Percentiles rank a stretch among this genome's conserved stretches.
Conservation (phyloP, 2,888 invertebrate species). For the Venusia cambrica region DNA sequence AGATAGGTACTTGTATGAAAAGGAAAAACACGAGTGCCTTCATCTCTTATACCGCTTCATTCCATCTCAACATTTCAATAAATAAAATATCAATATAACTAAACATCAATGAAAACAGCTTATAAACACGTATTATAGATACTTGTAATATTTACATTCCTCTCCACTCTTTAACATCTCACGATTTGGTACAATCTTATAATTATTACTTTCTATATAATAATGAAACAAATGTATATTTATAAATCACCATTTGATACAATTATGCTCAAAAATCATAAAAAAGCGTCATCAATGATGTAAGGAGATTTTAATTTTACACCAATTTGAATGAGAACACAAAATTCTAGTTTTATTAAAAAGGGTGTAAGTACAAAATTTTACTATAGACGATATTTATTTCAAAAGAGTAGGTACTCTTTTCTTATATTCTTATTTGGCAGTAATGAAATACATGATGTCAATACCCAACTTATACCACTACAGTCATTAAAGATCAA, state of each 20-base stretch:
- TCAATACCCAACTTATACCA: constrained; percentile 59
- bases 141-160: constrained; percentile 69
- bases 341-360: constrained; percentile 32
- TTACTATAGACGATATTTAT: constrained; percentile 53
- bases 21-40: constrained; percentile 18
- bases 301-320: constrained; percentile 11
- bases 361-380: constrained; percentile 68
- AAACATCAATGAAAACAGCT: constrained; percentile 59
- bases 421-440: constrained; percentile 71
- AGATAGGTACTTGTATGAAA: constrained; percentile 30
- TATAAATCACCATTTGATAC: constrained; percentile 23
- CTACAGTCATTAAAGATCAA: constrained; percentile 53
- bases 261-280: constrained; percentile 26
- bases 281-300: constrained; percentile 25
- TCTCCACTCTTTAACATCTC: constrained; percentile 47
- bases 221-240: constrained; percentile 17
- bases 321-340: constrained; percentile 10
- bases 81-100: constrained; percentile 46
- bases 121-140: constrained; percentile 67
- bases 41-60: constrained; percentile 8
- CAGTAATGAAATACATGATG: constrained; percentile 69
- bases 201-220: constrained; percentile 27
- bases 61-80: constrained; percentile 21
- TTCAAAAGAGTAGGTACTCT: constrained; percentile 68
- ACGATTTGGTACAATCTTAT: constrained; percentile 53